Evolutionary conservation across 2,797 vertebrate genomes (phyloP).

Genomic region (Alectoris magna): DNA sequence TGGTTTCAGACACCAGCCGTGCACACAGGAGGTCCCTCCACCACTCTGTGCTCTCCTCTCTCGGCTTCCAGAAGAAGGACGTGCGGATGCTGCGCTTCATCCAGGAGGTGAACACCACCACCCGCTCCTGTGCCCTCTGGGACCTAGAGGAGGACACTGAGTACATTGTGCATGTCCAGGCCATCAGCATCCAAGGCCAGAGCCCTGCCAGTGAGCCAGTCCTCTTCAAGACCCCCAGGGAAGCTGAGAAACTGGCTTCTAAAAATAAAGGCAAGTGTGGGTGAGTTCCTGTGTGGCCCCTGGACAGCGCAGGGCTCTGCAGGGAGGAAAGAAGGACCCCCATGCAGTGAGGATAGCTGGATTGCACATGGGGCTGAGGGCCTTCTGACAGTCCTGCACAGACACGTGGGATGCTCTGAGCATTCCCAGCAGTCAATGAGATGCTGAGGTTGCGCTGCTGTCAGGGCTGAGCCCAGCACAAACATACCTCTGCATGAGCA

Average conservation of each 20-base stretch:
- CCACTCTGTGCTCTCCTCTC: slow-evolving; percentile 71
- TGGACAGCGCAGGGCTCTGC: neutral
- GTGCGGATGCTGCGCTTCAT: slow-evolving; percentile 96
- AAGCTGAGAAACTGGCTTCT: slow-evolving; percentile 93
- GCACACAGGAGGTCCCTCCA: neutral
- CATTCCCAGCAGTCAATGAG: neutral
- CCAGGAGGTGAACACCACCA: slow-evolving; percentile 98
- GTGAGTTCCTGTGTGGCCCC: slow-evolving; percentile 33
- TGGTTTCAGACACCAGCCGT: neutral
- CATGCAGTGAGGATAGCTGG: neutral
- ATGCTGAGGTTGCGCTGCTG: neutral
- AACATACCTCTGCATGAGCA: neutral
- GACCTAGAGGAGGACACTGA: slow-evolving; percentile 96
- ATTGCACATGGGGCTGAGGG: accelerated
- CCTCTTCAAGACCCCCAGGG: slow-evolving; percentile 92
- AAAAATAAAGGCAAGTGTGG: slow-evolving; percentile 90
- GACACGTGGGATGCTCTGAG: neutral
- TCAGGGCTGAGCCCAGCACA: neutral
- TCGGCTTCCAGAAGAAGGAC: slow-evolving; percentile 90
- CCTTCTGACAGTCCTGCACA: neutral
- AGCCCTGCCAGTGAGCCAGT: slow-evolving; percentile 93
- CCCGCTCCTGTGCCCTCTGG: slow-evolving; percentile 94
- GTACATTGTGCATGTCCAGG: slow-evolving; percentile 95
- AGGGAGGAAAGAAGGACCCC: neutral
- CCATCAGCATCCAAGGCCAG: slow-evolving; percentile 94